Conservation (phyloP, 92 coral and sea anemone species). For the Palythoa grandiflora region DNA sequence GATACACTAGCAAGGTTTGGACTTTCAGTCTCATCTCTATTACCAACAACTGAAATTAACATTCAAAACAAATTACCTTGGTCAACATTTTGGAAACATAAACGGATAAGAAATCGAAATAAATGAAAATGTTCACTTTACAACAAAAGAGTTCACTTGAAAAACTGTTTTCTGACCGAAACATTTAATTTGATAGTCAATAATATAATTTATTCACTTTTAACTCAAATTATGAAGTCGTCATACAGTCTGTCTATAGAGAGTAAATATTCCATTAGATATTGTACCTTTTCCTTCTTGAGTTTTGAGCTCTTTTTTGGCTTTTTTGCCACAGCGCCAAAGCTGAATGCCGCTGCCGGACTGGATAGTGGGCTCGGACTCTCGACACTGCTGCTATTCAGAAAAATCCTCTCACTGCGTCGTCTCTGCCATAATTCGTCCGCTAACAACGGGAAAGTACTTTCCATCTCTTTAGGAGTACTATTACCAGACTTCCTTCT, state of each 20-base stretch:
- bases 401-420: slow-evolving; percentile 94
- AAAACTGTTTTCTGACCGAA: background rate
- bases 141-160: too few species aligned
- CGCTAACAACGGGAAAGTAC: slow-evolving; percentile 65
- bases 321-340: slow-evolving; percentile 76
- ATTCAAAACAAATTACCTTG: too few species aligned
- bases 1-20: too few species aligned
- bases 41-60: too few species aligned
- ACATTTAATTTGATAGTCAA: too few species aligned
- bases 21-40: too few species aligned
- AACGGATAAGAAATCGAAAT: too few species aligned
- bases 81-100: too few species aligned
- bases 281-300: slow-evolving; percentile 51
- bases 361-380: slow-evolving; percentile 75
- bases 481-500: slow-evolving; percentile 62
- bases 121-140: too few species aligned
- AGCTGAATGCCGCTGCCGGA: slow-evolving; percentile 73
- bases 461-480: slow-evolving; percentile 60
- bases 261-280: background rate
- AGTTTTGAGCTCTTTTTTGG: slow-evolving; percentile 60
- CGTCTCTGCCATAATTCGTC: slow-evolving; percentile 88
- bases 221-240: background rate
- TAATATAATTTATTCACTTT: too few species aligned
- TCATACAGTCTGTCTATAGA: too few species aligned
- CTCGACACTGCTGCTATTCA: slow-evolving; percentile 87